Conservation (phyloP, 2,888 invertebrate species). For the Cataglyphis albicans region DNA sequence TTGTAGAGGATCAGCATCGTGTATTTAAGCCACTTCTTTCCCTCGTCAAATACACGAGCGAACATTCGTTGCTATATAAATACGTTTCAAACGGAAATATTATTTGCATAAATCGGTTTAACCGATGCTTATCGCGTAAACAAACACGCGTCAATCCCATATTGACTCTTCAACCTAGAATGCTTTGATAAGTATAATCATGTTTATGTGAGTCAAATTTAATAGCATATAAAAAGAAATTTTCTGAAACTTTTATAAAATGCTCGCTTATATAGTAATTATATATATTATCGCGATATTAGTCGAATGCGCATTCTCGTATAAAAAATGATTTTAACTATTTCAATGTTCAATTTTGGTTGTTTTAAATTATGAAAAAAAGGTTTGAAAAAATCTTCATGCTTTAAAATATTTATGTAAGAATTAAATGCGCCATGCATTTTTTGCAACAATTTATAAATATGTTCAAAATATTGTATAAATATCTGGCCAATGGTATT, state of each 20-base stretch:
- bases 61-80: slow-evolving; percentile 14
- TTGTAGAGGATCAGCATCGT: slow-evolving; percentile 21
- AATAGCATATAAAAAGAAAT: background rate
- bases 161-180: slow-evolving; percentile 3
- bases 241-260: background rate
- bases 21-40: slow-evolving; percentile 37
- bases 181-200: background rate
- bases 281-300: no score
- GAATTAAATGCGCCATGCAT: background rate
- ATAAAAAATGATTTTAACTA: background rate
- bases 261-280: background rate
- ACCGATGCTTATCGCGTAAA: slow-evolving; percentile 57
- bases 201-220: background rate
- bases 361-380: background rate
- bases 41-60: slow-evolving; percentile 50
- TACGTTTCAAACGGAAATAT: slow-evolving; percentile 22
- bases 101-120: slow-evolving; percentile 48
- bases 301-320: background rate
- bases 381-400: background rate
- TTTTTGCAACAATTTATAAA: background rate
- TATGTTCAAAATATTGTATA: no score
- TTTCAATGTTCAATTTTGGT: background rate
- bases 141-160: slow-evolving; percentile 57
- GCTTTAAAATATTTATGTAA: background rate
- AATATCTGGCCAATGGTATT: background rate